These are phyloP conservation scores for Brachionus sp. DNA, from an alignment of 1,140 invertebrate genomes.

Conservation along the genomic window DNA sequence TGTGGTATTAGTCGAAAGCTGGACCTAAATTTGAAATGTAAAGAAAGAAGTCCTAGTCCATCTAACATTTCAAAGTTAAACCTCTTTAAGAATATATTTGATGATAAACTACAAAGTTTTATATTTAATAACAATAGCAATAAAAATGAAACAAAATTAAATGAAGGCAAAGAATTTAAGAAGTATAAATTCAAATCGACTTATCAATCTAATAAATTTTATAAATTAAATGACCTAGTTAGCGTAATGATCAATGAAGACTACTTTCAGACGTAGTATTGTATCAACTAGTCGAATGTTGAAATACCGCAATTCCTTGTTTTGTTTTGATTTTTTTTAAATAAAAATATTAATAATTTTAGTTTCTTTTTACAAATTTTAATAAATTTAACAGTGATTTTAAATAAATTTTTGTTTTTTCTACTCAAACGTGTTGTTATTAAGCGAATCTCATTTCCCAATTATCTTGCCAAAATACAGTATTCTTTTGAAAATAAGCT, in stretches of 20 bases:
- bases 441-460: too few relatives aligned
- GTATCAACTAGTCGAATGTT: neutral
- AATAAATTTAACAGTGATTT: too few relatives aligned
- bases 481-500: too few relatives aligned
- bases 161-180: neutral
- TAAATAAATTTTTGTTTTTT: too few relatives aligned
- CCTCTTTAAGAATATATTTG: constrained; percentile 30
- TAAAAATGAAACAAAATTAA: neutral
- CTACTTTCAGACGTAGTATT: neutral
- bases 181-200: neutral
- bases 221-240: constrained; percentile 33
- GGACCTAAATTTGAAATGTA: neutral
- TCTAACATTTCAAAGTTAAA: constrained; percentile 27
- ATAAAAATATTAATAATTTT: neutral
- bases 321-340: neutral
- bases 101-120: neutral
- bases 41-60: constrained; percentile 19
- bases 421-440: too few relatives aligned
- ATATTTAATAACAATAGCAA: neutral
- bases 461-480: too few relatives aligned
- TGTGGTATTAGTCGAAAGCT: neutral
- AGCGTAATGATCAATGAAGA: constrained; percentile 45
- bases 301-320: neutral
- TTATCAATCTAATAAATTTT: constrained; percentile 18
- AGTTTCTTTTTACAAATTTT: neutral